phyloP scores from a whole-genome alignment of 2,797 vertebrate genomes.

The Gallinago solitaria region DNA sequence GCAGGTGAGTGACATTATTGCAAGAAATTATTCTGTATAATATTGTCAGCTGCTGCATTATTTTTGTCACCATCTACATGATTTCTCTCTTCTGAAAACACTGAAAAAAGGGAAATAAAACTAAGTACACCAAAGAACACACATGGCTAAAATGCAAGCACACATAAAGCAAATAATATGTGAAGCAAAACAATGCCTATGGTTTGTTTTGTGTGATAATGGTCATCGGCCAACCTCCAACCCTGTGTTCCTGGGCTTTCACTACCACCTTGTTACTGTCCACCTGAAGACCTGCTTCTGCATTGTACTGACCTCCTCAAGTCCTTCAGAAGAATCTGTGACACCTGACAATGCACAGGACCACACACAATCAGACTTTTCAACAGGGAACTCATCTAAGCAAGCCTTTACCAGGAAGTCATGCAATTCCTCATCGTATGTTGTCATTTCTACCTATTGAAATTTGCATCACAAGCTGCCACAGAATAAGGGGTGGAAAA shows the following conservation, averaged over 20 bases:
- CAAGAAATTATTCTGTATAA: neutral
- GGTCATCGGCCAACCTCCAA: neutral
- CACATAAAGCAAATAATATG: neutral
- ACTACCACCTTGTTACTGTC: neutral
- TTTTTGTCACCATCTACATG: neutral
- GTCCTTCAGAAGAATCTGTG: neutral
- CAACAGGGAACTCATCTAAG: neutral
- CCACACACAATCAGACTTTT: neutral
- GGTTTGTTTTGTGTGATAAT: neutral
- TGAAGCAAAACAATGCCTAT: neutral
- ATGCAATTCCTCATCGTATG: fast-evolving
- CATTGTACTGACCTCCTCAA: neutral
- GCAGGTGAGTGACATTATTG: neutral
- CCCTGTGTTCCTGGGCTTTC: neutral
- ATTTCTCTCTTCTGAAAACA: neutral
- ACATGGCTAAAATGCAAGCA: neutral
- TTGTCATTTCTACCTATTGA: neutral
- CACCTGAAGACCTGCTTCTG: neutral
- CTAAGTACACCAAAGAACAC: neutral
- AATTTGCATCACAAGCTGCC: neutral
- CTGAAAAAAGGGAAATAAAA: neutral
- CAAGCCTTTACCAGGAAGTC: neutral
- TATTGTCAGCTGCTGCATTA: neutral
- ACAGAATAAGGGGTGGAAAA: neutral
- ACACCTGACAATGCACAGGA: neutral